Percentiles rank a stretch among this genome's conserved stretches.
Evolutionary conservation across 2,797 vertebrate species (phyloP).

Genomic region (Pagetopsis macropterus): DNA sequence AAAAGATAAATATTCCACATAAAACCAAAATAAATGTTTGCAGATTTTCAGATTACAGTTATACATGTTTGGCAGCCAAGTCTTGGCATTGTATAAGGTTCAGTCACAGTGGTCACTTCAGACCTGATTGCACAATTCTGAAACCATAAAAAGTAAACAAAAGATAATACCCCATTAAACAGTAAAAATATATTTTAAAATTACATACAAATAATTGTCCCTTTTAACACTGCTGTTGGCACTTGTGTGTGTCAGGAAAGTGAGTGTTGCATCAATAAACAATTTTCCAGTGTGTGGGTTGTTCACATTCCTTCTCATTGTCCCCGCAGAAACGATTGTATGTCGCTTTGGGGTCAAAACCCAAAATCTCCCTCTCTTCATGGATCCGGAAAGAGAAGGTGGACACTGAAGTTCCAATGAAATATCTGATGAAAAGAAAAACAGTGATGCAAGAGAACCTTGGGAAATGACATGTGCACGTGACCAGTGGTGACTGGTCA

Average conservation of each 20-base stretch:
- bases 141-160: slow-evolving; percentile 23
- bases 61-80: slow-evolving; percentile 35
- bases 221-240: slow-evolving; percentile 67
- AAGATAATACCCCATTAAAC: slow-evolving; percentile 28
- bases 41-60: slow-evolving; percentile 32
- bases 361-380: slow-evolving; percentile 95
- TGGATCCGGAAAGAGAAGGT: slow-evolving; percentile 98
- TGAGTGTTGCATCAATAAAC: slow-evolving; percentile 81
- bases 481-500: not conserved
- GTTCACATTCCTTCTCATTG: slow-evolving; percentile 90
- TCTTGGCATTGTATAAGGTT: slow-evolving; percentile 33
- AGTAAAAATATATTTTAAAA: slow-evolving; percentile 27
- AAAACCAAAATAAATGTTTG: slow-evolving; percentile 26
- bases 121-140: slow-evolving; percentile 60
- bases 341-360: slow-evolving; percentile 93
- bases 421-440: slow-evolving; percentile 82
- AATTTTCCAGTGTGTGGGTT: slow-evolving; percentile 98
- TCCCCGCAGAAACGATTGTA: slow-evolving; percentile 98
- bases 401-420: slow-evolving; percentile 96
- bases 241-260: slow-evolving; percentile 55
- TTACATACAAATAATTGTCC: slow-evolving; percentile 33
- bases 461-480: not conserved
- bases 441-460: not conserved
- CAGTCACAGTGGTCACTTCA: slow-evolving; percentile 50
- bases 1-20: slow-evolving; percentile 23